Base-by-base conservation (phyloP, 2,113 vertebrate species). In the Thryonomys swinderianus region DNA sequence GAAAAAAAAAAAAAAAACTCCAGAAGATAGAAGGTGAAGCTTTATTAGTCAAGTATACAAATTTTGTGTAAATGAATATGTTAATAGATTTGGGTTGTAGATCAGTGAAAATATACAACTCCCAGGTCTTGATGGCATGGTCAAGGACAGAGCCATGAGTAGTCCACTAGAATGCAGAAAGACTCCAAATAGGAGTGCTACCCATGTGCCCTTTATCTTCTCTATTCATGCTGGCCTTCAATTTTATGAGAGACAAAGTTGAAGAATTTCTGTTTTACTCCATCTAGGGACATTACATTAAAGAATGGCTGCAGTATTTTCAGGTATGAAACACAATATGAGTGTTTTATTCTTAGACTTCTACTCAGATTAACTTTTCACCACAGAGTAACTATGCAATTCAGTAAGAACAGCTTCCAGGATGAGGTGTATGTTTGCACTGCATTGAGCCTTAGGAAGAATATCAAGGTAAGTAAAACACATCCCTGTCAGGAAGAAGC, bases 341-440 rank as follows among this genome's bases (percentile, higher is more conserved):
- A 80, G 62, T 40, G 34, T 30, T 86, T 71, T 80, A 69, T 85
- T 37, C 42, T 61, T 83, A 87, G 11, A 83, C 51, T 71, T 88
- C 61, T 53, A 42, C 45, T 53, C 55, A 78, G 76, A 55, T 87
- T 93, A 67, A 37, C n/a, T 78, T 85, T 91, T 96, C 27, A 90
- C 40, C 74, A 48, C n/a, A 83, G 21, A 86, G 37, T 55, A 81
- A 17, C 37, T 66, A 57, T 76, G 30, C 20, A 76, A 23, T 86
- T 67, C n/a, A n/a, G 5, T 45, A 67, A 42, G n/a, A 76, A 74
- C 12, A 30, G 34, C 32, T 57, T 81, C 14, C 23, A 62, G 17
- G 34, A 73, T 25, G 48, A 48, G 14, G 32, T 51, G 18, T 37
- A 51, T 32, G 7, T 57, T 45, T 32, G 7, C 25, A 59, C 27